phyloP scores from a whole-genome alignment of 2,113 vertebrate genomes.

The Neotoma lepida region DNA sequence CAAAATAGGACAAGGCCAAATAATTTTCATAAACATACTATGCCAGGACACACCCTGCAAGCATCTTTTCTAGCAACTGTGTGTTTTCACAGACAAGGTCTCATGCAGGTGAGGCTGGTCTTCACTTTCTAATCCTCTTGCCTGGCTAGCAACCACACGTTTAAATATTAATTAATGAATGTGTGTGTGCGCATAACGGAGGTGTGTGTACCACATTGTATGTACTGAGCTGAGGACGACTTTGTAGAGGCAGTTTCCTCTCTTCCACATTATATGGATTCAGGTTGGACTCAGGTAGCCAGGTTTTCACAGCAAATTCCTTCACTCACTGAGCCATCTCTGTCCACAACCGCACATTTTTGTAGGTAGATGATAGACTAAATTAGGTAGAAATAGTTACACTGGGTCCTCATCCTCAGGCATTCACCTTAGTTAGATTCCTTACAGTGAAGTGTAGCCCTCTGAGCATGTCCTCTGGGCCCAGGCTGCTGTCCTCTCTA shows the following conservation, averaged over 20 bases:
- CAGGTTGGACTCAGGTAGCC: background rate
- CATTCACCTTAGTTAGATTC: background rate
- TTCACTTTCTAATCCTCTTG: background rate
- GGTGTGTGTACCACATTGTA: background rate
- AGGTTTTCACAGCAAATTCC: background rate
- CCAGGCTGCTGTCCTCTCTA: background rate
- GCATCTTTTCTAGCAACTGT: background rate
- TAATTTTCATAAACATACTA: rapidly evolving
- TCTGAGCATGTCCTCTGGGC: rapidly evolving
- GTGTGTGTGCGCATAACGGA: background rate
- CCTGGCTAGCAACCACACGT: background rate
- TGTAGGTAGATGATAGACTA: background rate
- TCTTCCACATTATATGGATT: background rate
- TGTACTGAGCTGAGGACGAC: background rate
- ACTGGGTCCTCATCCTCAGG: background rate
- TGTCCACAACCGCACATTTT: background rate
- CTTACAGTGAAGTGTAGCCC: background rate
- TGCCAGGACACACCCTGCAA: rapidly evolving
- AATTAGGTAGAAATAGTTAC: rapidly evolving
- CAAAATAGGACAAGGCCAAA: background rate
- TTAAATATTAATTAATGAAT: background rate
- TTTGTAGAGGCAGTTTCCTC: background rate
- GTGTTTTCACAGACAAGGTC: background rate
- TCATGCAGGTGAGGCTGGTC: background rate
- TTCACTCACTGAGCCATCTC: background rate